A percentile compares a stretch with the other conserved stretches of the same genome.
phyloP scores from a whole-genome alignment of 2,888 invertebrate species.

The Strigamia maritima region DNA sequence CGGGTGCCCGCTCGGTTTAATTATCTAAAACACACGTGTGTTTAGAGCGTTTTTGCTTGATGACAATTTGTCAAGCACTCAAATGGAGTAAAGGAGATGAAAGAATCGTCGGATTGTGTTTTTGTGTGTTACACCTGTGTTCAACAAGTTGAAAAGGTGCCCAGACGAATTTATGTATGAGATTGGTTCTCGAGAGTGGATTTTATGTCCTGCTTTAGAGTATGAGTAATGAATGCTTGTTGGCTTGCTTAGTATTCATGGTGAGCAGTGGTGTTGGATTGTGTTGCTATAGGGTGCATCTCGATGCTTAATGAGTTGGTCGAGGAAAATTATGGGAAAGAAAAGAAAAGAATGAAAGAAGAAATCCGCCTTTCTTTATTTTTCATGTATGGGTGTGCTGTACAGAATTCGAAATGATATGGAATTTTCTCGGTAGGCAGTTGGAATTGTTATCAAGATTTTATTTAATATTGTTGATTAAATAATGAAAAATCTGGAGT shows the following conservation, averaged over 20 bases:
- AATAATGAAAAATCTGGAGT: too few species aligned
- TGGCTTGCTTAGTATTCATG: constrained; percentile 7
- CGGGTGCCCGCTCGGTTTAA: neutral
- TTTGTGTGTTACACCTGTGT: neutral
- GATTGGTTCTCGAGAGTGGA: neutral
- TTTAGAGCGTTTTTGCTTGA: neutral
- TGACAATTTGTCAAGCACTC: neutral
- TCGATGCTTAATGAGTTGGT: constrained; percentile 1
- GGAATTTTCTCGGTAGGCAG: neutral
- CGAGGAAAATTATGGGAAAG: constrained; percentile 9
- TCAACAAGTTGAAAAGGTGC: constrained; percentile 14
- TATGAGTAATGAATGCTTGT: constrained; percentile 23
- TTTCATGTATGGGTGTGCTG: neutral
- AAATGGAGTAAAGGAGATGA: neutral
- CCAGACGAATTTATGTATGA: constrained; percentile 4
- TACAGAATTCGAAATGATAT: neutral
- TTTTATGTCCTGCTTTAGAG: constrained; percentile 1
- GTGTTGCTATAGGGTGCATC: constrained; percentile 19
- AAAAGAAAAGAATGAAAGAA: neutral
- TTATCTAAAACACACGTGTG: neutral
- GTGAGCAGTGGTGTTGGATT: constrained; percentile 10
- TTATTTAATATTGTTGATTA: neutral
- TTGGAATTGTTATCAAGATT: neutral
- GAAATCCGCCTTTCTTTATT: neutral
- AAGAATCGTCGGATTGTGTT: neutral